Percentiles rank a stretch among this genome's conserved stretches.
Evolutionary conservation across 2,113 vertebrate species (phyloP).

Genomic region (Dunckerocampus dactyliophorus): DNA sequence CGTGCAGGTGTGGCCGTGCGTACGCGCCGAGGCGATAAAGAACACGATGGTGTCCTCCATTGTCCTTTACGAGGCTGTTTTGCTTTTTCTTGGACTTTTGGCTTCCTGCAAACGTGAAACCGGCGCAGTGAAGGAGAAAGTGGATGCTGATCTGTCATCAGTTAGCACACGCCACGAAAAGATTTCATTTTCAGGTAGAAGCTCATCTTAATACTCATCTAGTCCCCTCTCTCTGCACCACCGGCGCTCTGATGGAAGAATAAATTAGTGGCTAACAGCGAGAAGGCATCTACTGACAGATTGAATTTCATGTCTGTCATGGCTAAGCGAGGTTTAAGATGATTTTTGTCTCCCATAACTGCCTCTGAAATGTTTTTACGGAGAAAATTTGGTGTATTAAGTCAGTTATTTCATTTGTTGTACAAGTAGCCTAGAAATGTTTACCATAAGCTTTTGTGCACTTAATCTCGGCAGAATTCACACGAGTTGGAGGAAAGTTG

Average conservation of each 20-base stretch:
- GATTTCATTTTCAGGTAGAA: conserved; percentile 30
- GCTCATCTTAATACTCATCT: conserved; percentile 28
- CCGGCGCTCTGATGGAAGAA: conserved; percentile 35
- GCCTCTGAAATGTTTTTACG: not conserved
- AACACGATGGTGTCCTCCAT: too few relatives aligned
- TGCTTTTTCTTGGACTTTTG: not conserved
- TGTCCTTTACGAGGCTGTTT: too few relatives aligned
- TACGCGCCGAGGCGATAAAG: too few relatives aligned
- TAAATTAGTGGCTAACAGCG: conserved; percentile 53
- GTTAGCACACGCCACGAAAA: conserved; percentile 42
- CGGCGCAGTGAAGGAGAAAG: conserved; percentile 14
- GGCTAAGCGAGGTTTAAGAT: conserved; percentile 35
- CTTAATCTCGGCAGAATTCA: not conserved
- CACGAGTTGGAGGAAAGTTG: too few relatives aligned
- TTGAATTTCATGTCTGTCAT: conserved; percentile 54
- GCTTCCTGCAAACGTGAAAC: conserved; percentile 40
- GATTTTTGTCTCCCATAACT: conserved; percentile 39
- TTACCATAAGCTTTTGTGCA: not conserved
- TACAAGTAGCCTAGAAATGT: not conserved
- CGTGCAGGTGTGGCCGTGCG: too few relatives aligned
- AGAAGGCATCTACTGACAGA: conserved; percentile 53
- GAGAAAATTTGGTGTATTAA: not conserved
- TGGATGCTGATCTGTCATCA: conserved; percentile 25
- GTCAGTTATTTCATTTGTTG: not conserved
- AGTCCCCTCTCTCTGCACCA: conserved; percentile 27